Conservation (phyloP, 2,888 invertebrate genomes). For the Acanthoscelides obtectus region DNA sequence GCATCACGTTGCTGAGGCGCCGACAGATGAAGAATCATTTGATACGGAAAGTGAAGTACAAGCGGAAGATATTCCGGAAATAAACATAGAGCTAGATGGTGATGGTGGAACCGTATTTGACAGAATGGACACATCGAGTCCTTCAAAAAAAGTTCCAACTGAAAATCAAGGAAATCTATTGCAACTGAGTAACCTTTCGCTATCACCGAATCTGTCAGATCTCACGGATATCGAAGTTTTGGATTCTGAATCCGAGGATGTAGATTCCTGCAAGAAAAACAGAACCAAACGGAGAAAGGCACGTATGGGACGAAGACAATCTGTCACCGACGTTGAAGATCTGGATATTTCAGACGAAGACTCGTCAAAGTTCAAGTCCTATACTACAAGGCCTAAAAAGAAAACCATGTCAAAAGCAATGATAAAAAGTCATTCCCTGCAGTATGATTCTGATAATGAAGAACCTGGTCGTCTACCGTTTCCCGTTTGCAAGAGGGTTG, state of each 20-base stretch:
- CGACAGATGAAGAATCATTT: conserved; percentile 27
- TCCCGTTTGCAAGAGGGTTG: conserved; percentile 29
- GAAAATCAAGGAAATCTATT: conserved; percentile 2
- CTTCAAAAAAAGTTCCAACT: conserved; percentile 4
- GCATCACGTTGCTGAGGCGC: conserved; percentile 13
- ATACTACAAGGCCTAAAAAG: conserved; percentile 8
- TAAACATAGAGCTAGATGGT: conserved; percentile 17
- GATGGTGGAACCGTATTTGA: conserved; percentile 13
- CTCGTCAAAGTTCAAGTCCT: conserved; percentile 16
- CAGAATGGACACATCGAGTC: not conserved
- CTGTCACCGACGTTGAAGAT: conserved; percentile 38
- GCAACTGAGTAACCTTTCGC: conserved; percentile 11
- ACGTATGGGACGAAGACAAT: conserved; percentile 23
- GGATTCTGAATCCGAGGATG: conserved; percentile 41
- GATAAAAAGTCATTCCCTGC: conserved; percentile 16
- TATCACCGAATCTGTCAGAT: conserved; percentile 21
- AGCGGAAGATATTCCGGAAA: conserved; percentile 17
- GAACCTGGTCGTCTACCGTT: conserved; percentile 25
- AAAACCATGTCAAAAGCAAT: conserved; percentile 3
- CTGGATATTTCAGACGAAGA: conserved; percentile 31
- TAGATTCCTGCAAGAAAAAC: conserved; percentile 22
- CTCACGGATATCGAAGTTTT: conserved; percentile 44
- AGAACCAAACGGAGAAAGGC: conserved; percentile 28
- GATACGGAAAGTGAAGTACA: conserved; percentile 32
- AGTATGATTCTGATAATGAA: conserved; percentile 33